These are phyloP conservation scores for Drosophila lowei DNA, from an alignment of 1,140 invertebrate species.

Conservation along the genomic window DNA sequence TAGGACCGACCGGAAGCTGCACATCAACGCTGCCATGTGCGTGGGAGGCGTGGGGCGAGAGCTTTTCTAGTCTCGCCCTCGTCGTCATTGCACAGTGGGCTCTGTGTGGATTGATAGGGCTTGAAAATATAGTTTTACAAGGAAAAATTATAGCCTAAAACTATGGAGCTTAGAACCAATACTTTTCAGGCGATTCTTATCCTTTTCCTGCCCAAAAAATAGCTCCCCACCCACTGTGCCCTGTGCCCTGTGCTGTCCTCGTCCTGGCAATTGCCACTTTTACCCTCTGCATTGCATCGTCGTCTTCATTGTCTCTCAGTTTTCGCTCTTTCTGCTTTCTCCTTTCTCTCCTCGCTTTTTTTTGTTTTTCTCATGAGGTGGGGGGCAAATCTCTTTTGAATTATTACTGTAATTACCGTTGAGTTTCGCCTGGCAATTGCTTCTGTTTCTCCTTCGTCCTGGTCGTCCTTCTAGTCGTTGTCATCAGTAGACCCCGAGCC, in stretches of 20 bases:
- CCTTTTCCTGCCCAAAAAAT: neutral
- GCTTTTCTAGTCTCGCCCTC: constrained; percentile 26
- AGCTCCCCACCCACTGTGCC: constrained; percentile 22
- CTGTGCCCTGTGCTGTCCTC: constrained; percentile 16
- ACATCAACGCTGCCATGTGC: constrained; percentile 66
- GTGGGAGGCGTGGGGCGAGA: constrained; percentile 36
- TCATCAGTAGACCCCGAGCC: too few species aligned
- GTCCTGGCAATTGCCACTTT: constrained; percentile 68
- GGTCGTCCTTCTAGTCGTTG: constrained; percentile 22
- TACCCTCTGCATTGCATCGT: constrained; percentile 58
- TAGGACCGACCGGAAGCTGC: constrained; percentile 71
- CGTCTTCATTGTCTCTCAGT: constrained; percentile 67
- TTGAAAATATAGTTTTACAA: neutral
- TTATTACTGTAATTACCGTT: constrained; percentile 83
- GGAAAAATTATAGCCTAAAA: neutral
- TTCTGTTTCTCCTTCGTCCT: constrained; percentile 36
- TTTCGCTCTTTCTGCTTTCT: constrained; percentile 24
- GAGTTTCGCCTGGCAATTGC: constrained; percentile 63
- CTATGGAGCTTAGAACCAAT: too few species aligned
- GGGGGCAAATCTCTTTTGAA: constrained; percentile 81
- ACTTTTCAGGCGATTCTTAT: too few species aligned
- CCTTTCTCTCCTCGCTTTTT: constrained; percentile 2
- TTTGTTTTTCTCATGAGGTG: constrained; percentile 44
- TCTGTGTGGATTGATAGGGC: too few species aligned
- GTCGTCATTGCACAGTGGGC: constrained; percentile 25